These are phyloP conservation scores for Gastrophryne carolinensis DNA, from an alignment of 2,797 vertebrate species.

Conservation along the genomic window DNA sequence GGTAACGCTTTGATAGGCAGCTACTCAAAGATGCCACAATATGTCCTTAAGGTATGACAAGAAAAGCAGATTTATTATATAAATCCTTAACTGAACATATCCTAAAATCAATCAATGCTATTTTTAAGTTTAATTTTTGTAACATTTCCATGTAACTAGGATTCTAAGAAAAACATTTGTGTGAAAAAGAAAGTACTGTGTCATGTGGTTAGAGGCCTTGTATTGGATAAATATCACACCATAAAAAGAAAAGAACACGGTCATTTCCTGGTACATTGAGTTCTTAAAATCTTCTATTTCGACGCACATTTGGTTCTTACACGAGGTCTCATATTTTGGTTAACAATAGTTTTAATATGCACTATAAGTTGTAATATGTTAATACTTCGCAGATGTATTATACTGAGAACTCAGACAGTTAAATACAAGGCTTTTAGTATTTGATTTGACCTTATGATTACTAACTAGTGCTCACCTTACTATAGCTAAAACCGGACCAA, in stretches of 20 bases:
- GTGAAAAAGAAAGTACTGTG: background rate
- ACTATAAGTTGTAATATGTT: background rate
- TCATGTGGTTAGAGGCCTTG: conserved; percentile 16
- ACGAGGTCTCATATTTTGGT: background rate
- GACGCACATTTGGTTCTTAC: background rate
- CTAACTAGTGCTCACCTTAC: too few relatives aligned
- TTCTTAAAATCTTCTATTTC: conserved; percentile 3
- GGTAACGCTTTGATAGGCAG: too few relatives aligned
- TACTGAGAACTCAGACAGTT: too few relatives aligned
- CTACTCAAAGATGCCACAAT: too few relatives aligned
- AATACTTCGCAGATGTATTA: background rate
- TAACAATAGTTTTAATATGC: background rate
- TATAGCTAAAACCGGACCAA: too few relatives aligned
- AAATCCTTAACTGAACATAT: background rate
- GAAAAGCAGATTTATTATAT: background rate
- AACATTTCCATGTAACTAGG: background rate
- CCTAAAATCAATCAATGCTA: too few relatives aligned
- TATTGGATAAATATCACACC: conserved; percentile 7
- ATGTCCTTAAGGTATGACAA: too few relatives aligned
- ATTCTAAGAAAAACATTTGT: background rate
- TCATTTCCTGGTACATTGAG: conserved; percentile 10
- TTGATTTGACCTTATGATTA: background rate
- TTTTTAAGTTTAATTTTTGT: too few relatives aligned
- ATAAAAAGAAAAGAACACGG: conserved; percentile 25
- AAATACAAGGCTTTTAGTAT: too few relatives aligned